Evolutionary conservation across 2,113 vertebrate genomes (phyloP), one percentile per base, ranked within the genome.

Genomic region (Lepisosteus osseus): DNA sequence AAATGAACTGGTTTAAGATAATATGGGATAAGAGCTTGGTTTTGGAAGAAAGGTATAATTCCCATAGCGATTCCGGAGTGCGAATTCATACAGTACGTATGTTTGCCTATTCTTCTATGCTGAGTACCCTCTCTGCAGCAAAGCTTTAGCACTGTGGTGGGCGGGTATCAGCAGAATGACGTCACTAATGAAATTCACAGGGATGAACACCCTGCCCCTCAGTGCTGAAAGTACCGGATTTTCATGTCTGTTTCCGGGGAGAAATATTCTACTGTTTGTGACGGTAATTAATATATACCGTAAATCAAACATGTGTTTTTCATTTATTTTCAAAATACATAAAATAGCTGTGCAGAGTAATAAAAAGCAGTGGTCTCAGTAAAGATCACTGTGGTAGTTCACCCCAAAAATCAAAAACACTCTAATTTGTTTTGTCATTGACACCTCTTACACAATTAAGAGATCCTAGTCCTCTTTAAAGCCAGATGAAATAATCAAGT

Each of bases 1-100:
- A 70, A 78, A 74, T 75, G 82, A 45, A 76, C 73, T 66, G 78
- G 78, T 43, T 79, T 79, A 61, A 77, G 76, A 68, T 72, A 71
- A 67, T 74, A 61, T n/a, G 79, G 74, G 73, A 70, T 65, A 62
- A 77, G 87, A 72, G 75, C 78, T 74, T 56, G 78, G 69, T 80
- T 83, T 70, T 61, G 64, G 64, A 67, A 70, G 68, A 61, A 70
- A 61, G 78, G 72, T 57, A 69, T 84, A 74, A 83, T 78, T 86
- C 80, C 89, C 90, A 92, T 92, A 65, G 84, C 86, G 83, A 70
- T 86, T 84, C 82, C 51, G 77, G 78, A 79, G 66, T 42, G 54
- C 68, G 15, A 56, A 73, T 43, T 43, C 74, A 68, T 73, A 69
- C 77, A 72, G 68, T 29, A 80, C 77, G 80, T 78, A 80, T 75